Evolutionary conservation across 2,113 vertebrate species (phyloP).

Genomic region (Trematomus loennbergii): DNA sequence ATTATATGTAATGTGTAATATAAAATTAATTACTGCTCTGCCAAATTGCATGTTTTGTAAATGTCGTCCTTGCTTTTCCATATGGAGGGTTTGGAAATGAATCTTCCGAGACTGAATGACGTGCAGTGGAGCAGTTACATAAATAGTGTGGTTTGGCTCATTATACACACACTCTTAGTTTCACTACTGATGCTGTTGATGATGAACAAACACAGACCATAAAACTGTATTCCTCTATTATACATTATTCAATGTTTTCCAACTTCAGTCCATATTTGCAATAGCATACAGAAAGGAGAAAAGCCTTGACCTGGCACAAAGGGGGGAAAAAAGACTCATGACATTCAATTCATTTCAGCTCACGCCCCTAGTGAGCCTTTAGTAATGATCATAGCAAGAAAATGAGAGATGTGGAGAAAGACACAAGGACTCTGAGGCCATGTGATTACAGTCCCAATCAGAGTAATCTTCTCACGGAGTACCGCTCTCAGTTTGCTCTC

Average conservation of each 20-base stretch:
- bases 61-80: conserved; percentile 6
- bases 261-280: neutral
- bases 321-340: neutral
- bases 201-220: too few species aligned
- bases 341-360: conserved; percentile 16
- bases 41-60: conserved; percentile 33
- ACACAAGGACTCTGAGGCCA: neutral
- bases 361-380: neutral
- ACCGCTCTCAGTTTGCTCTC: neutral
- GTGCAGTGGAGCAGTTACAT: neutral
- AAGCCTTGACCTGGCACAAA: neutral
- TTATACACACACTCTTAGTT: neutral
- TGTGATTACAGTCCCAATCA: conserved; percentile 33
- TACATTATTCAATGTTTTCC: neutral
- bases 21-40: conserved; percentile 49
- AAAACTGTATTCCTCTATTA: neutral
- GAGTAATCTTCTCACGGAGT: conserved; percentile 4
- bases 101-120: conserved; percentile 14
- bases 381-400: conserved; percentile 5
- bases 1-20: conserved; percentile 42
- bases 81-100: conserved; percentile 27
- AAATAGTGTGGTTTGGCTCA: neutral
- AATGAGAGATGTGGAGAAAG: conserved; percentile 10
- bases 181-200: neutral
- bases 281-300: neutral